Evolutionary conservation across 2,113 vertebrate genomes (phyloP).

Genomic region (Tachysurus vachellii): DNA sequence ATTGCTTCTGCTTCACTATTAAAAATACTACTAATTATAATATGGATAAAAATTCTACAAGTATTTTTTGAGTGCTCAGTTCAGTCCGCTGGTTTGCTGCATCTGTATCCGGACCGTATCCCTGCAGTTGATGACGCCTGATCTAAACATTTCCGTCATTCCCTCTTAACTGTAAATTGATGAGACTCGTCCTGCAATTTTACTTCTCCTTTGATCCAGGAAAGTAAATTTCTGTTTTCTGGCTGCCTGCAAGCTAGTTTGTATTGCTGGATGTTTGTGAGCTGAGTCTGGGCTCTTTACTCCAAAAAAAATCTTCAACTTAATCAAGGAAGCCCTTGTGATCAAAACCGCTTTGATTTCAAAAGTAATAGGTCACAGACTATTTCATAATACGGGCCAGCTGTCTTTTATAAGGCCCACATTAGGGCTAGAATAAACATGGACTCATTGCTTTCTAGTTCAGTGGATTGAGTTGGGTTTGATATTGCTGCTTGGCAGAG

Average conservation of each 20-base stretch:
- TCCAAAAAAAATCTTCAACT: slow-evolving; percentile 38
- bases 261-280: slow-evolving; percentile 46
- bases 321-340: slow-evolving; percentile 48
- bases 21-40: no score
- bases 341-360: slow-evolving; percentile 58
- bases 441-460: slow-evolving; percentile 21
- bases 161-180: not conserved
- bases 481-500: slow-evolving; percentile 30
- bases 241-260: slow-evolving; percentile 14
- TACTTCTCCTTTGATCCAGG: slow-evolving; percentile 32
- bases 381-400: slow-evolving; percentile 55
- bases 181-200: slow-evolving; percentile 1
- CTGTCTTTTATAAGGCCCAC: slow-evolving; percentile 51
- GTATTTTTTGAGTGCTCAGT: not conserved
- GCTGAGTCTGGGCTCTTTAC: slow-evolving; percentile 26
- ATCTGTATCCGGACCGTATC: not conserved
- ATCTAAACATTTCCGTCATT: not conserved
- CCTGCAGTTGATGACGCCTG: not conserved
- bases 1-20: not conserved
- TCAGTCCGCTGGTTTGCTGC: not conserved
- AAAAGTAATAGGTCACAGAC: slow-evolving; percentile 56
- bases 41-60: no score
- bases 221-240: slow-evolving; percentile 40
- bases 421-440: slow-evolving; percentile 40
- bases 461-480: slow-evolving; percentile 10